A percentile compares a stretch with the other conserved stretches of the same genome.
These are phyloP conservation scores for Epiperipatus broadwayi DNA, from an alignment of 2,888 invertebrate genomes.

Conservation along the genomic window DNA sequence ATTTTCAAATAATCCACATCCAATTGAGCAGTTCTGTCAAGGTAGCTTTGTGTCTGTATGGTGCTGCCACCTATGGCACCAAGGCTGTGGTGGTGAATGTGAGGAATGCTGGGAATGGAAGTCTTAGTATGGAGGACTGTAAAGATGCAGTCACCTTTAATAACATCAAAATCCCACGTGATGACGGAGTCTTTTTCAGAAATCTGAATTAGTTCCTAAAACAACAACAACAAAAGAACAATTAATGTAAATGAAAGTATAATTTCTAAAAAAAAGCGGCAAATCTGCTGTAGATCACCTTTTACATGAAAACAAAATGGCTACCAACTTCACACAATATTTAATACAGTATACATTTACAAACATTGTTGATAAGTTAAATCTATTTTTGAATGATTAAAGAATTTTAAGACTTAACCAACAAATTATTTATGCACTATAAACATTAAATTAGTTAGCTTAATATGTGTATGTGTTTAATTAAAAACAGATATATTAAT, in stretches of 20 bases:
- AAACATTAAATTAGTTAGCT: no score
- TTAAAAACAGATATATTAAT: no score
- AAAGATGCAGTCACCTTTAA: conserved; percentile 70
- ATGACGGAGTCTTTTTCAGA: conserved; percentile 68
- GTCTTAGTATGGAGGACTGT: conserved; percentile 40
- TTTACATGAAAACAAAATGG: no score
- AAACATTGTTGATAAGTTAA: no score
- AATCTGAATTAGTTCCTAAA: conserved; percentile 43
- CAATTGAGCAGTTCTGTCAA: conserved; percentile 49
- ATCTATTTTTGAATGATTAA: no score
- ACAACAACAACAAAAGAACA: conserved; percentile 8
- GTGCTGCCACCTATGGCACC: neutral
- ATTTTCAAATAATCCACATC: conserved; percentile 56
- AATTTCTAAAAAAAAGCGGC: conserved; percentile 13
- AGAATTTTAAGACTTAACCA: no score
- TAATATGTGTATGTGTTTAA: no score
- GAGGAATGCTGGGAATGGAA: conserved; percentile 18
- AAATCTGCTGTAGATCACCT: no score
- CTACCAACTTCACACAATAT: no score
- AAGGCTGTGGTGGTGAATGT: neutral
- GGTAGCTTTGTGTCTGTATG: conserved; percentile 32
- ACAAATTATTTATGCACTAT: no score
- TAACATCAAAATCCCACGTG: conserved; percentile 90
- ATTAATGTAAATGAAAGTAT: conserved; percentile 7
- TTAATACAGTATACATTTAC: no score